Base-by-base conservation (phyloP, 2,113 vertebrate genomes). In the Setophaga petechia region DNA sequence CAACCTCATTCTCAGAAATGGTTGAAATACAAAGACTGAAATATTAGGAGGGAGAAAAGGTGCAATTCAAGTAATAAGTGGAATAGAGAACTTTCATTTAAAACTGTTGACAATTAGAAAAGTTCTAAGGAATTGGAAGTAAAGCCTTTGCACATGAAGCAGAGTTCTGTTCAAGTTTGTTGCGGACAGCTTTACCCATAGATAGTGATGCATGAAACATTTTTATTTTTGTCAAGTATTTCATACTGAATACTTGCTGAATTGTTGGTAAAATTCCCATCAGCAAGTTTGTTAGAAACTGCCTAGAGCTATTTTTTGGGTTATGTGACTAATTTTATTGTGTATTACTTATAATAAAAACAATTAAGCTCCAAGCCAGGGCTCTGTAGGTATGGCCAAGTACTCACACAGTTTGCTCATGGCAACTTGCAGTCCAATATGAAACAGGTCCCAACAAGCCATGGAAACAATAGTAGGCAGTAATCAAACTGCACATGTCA, bases 1-100 rank as follows among this genome's bases (percentile, higher is more conserved):
- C 55, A 83, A 2, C 2, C 4, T 63, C 30, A 25, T 90, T 78
- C 37, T 82, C 47, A 79, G 52, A 75, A 94, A 58, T 49, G 19
- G 31, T 57, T 76, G 37, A 65, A 74, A 57, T 81, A 49, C 41
- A 87, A 57, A 62, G 31, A 49, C 39, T 74, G 25, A 69, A 83
- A 44, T 3, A 10, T 72, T 66, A 5, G 6, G 0, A 1, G 9
- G 6, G 6, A 9, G 18, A 6, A 6, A 12, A 47, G 3, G 15
- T 54, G 41, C 21, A 37, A 59, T 71, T 69, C 11, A 52, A 12
- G 24, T 85, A 41, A 49, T 41, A 91, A 23, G 19, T 47, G 19
- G 31, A 76, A 69, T 3, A 55, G 17, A 89, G 18, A 87, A 23
- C 9, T 85, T 92, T 14, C 2, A 37, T 72, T 65, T 83, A 33